Evolutionary conservation across 2,113 vertebrate genomes (phyloP).

Genomic region (Actenoides hombroni): DNA sequence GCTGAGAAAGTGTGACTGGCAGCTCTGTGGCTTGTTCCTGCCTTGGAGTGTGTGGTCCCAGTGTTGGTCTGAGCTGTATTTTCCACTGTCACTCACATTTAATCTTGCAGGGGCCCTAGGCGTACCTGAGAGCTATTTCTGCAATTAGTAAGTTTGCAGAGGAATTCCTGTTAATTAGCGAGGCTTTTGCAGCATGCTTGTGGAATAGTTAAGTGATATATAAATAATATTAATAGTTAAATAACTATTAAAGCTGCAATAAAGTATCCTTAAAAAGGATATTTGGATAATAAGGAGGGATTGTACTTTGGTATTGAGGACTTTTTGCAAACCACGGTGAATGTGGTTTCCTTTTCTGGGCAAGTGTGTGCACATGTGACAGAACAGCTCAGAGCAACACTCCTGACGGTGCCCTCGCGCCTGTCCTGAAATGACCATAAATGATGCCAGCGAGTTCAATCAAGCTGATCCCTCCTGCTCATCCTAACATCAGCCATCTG

Average conservation of each 20-base stretch:
- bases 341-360: neutral
- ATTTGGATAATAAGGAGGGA: neutral
- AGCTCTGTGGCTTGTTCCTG: neutral
- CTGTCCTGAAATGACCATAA: neutral
- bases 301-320: neutral
- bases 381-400: neutral
- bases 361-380: neutral
- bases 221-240: neutral
- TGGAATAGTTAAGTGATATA: neutral
- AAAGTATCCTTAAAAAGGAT: neutral
- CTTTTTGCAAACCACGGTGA: neutral
- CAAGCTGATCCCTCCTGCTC: neutral
- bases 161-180: neutral
- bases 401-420: neutral
- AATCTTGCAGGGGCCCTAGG: neutral
- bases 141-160: neutral
- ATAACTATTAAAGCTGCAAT: neutral
- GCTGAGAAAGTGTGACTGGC: neutral
- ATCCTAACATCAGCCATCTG: constrained; percentile 12
- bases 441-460: neutral
- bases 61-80: neutral
- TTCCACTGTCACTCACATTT: neutral
- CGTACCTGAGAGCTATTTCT: neutral
- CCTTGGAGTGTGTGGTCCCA: neutral
- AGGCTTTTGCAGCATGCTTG: neutral